Conservation (phyloP, 2,888 invertebrate species). For the Meteorus colon region DNA sequence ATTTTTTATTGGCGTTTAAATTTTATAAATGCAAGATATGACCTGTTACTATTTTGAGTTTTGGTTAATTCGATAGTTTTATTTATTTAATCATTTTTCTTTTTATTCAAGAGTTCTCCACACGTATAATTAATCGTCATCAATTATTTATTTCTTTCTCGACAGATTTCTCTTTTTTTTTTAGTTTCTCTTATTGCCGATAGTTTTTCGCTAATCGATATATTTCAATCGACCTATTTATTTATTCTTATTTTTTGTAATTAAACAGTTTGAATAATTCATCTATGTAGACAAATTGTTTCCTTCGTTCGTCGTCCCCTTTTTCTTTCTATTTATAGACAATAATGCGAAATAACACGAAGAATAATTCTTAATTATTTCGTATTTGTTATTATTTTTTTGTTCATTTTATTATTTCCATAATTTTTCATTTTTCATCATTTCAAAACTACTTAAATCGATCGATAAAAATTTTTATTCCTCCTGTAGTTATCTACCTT, state of each 20-base stretch:
- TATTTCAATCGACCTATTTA: background rate
- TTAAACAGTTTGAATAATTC: background rate
- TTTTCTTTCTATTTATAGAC: background rate
- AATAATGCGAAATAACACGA: background rate
- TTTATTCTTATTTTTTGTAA: background rate
- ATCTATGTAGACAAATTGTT: background rate
- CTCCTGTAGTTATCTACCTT: background rate
- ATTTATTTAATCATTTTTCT: background rate
- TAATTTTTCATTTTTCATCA: conserved; percentile 2
- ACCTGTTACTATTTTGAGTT: conserved; percentile 4
- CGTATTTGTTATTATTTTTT: background rate
- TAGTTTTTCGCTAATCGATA: background rate
- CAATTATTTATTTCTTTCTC: background rate
- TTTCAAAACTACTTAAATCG: conserved; percentile 28
- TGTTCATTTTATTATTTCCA: background rate
- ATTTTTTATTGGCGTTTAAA: background rate
- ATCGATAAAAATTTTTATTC: conserved; percentile 20
- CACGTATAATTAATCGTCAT: background rate
- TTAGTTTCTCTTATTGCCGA: background rate
- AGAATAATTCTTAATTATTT: background rate
- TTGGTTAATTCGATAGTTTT: conserved; percentile 5
- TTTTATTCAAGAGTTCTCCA: background rate
- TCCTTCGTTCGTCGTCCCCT: background rate
- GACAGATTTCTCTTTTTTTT: background rate
- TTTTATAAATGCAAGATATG: conserved; percentile 10